Conservation (phyloP, 1,140 invertebrate genomes). For the Temnothorax longispinosus region DNA sequence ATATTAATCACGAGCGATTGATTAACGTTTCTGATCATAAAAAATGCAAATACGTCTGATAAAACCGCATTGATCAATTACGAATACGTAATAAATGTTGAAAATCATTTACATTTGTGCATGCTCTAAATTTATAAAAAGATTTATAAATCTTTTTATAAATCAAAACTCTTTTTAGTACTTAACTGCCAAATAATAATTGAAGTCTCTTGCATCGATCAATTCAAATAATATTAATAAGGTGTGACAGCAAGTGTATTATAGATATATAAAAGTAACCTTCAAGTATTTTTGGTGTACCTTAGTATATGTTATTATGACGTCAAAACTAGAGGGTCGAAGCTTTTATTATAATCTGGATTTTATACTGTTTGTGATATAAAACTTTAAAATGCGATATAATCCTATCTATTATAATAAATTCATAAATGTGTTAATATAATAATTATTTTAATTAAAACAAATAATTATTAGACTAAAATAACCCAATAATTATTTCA, state of each 20-base stretch:
- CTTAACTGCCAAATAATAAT: not conserved
- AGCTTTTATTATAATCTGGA: not conserved
- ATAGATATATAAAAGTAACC: not conserved
- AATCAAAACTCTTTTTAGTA: not conserved
- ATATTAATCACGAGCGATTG: not conserved
- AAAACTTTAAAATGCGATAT: not conserved
- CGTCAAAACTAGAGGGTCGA: not conserved
- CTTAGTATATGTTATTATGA: not conserved
- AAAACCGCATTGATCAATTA: not conserved
- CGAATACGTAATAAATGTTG: not conserved
- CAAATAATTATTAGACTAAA: too few relatives aligned
- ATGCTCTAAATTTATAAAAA: too few relatives aligned
- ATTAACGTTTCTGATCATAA: not conserved
- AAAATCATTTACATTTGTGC: not conserved
- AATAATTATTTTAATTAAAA: too few relatives aligned
- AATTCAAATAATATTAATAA: slow-evolving; percentile 26
- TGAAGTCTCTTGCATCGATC: not conserved
- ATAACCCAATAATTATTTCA: too few relatives aligned
- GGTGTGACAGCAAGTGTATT: not conserved
- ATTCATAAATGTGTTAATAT: not conserved
- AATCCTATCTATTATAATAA: not conserved
- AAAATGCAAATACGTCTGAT: slow-evolving; percentile 7
- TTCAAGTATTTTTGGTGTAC: slow-evolving; percentile 20
- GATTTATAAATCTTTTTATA: not conserved
- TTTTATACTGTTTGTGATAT: not conserved